Conservation (phyloP, 2,113 vertebrate genomes). For the Castor canadensis region DNA sequence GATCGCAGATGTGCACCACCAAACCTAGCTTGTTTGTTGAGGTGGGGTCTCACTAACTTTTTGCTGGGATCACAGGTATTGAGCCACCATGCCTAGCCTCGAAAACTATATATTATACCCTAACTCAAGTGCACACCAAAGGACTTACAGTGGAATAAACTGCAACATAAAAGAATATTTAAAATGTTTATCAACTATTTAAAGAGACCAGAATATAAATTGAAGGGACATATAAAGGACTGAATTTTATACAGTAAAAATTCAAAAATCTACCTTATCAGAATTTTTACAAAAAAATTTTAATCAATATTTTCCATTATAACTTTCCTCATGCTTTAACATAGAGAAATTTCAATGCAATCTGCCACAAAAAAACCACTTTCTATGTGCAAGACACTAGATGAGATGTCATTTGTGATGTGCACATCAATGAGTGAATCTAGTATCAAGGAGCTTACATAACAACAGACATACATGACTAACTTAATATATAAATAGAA, state of each 20-base stretch:
- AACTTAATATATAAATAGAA: slow-evolving; percentile 30
- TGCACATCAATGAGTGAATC: background rate
- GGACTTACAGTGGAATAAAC: background rate
- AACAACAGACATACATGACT: slow-evolving; percentile 13
- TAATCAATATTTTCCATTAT: slow-evolving; percentile 23
- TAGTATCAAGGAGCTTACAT: background rate
- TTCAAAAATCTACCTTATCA: slow-evolving; percentile 16
- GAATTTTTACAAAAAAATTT: slow-evolving; percentile 9
- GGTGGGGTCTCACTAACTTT: too few relatives aligned
- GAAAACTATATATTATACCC: background rate
- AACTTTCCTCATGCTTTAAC: background rate
- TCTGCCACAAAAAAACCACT: background rate
- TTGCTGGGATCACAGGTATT: too few relatives aligned
- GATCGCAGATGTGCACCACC: too few relatives aligned
- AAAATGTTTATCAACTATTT: background rate
- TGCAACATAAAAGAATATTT: slow-evolving; percentile 4
- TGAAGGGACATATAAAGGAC: background rate
- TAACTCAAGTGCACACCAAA: background rate
- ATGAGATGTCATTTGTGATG: background rate
- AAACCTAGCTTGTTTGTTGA: too few relatives aligned
- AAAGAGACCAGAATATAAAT: background rate
- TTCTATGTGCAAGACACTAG: background rate
- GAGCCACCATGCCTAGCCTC: too few relatives aligned
- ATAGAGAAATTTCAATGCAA: slow-evolving; percentile 18
- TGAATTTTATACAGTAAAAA: slow-evolving; percentile 37